phyloP scores from a whole-genome alignment of 2,797 vertebrate species.

The Platalea minor region DNA sequence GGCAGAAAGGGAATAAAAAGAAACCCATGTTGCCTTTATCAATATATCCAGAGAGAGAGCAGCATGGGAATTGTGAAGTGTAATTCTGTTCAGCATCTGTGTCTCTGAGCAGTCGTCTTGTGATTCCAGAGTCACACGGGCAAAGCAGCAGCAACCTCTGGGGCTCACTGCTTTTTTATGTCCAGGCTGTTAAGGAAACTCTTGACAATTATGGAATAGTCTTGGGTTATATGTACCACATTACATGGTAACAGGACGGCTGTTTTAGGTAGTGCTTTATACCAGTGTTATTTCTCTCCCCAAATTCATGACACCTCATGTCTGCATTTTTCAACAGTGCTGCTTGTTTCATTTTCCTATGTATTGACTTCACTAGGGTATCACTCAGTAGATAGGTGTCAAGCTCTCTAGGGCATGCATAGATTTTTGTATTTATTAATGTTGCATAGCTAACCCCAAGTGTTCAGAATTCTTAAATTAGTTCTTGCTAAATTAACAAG shows the following conservation, averaged over 20 bases:
- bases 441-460: background rate
- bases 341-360: background rate
- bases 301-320: background rate
- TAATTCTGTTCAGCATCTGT: background rate
- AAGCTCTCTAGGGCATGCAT: background rate
- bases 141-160: background rate
- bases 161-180: background rate
- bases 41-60: background rate
- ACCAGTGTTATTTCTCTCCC: background rate
- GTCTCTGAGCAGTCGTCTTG: background rate
- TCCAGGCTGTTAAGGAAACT: background rate
- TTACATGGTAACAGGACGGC: background rate
- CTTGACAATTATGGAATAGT: background rate
- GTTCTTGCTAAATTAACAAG: background rate
- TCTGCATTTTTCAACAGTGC: background rate
- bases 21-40: background rate
- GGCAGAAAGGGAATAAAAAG: background rate
- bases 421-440: background rate
- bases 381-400: background rate
- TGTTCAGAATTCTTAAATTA: background rate
- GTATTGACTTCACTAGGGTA: background rate
- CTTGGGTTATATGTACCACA: background rate
- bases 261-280: background rate
- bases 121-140: background rate
- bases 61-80: background rate